These are phyloP conservation scores for Ia io DNA, from an alignment of 2,113 vertebrate genomes.

Conservation along the genomic window DNA sequence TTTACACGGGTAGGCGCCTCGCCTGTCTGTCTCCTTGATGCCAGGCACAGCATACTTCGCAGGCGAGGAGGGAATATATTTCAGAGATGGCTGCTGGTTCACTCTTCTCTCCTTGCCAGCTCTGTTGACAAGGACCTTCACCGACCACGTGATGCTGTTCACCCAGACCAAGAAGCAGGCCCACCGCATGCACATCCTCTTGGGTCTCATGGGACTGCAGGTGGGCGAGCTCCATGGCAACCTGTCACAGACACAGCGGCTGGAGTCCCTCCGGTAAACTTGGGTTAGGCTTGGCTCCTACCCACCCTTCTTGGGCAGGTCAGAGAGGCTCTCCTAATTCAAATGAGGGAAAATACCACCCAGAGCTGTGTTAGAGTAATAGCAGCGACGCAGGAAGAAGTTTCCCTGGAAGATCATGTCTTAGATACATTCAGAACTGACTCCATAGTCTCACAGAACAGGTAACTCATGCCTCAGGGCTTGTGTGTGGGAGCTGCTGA, in stretches of 20 bases:
- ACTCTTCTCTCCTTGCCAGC: slow-evolving; percentile 80
- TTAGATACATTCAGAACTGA: not conserved
- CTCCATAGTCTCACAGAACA: not conserved
- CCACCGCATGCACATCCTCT: slow-evolving; percentile 95
- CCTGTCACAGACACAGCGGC: slow-evolving; percentile 94
- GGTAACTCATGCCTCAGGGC: not conserved
- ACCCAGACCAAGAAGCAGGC: slow-evolving; percentile 99
- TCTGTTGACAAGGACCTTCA: slow-evolving; percentile 94
- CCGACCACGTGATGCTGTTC: slow-evolving; percentile 97
- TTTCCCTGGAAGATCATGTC: not conserved
- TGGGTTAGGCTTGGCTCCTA: not conserved
- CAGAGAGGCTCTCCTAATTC: not conserved
- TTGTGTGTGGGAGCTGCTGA: not conserved
- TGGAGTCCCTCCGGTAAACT: slow-evolving; percentile 92
- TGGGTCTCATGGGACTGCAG: slow-evolving; percentile 94
- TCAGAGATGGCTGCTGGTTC: not conserved
- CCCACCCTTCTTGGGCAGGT: not conserved
- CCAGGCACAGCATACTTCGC: not conserved
- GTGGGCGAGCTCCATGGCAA: slow-evolving; percentile 97
- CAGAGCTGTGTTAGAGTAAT: not conserved
- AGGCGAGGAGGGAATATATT: accelerated
- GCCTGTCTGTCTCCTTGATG: not conserved
- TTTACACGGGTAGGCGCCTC: not conserved
- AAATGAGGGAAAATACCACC: too few species aligned
- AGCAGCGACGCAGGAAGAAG: not conserved